phyloP scores from a whole-genome alignment of 2,888 invertebrate species.

The Dynastes hyllus region DNA sequence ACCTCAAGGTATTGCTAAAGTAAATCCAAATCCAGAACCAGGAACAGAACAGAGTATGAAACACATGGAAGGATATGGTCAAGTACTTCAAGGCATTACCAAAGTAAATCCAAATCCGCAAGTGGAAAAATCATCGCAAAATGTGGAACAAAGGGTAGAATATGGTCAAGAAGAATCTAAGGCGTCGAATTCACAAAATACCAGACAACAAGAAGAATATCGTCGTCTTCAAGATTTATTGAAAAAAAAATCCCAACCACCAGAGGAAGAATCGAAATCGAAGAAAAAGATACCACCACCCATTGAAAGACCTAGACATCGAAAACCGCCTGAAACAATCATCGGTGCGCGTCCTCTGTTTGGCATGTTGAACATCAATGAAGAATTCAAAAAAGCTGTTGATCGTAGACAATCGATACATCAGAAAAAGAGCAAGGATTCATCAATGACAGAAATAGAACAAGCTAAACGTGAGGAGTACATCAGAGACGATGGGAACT shows the following conservation, averaged over 20 bases:
- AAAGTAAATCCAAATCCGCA: too few relatives aligned
- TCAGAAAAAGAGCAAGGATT: slow-evolving; percentile 59
- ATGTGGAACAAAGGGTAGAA: too few relatives aligned
- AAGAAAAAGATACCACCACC: slow-evolving; percentile 42
- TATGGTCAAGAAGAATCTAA: too few relatives aligned
- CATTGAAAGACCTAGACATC: slow-evolving; percentile 61
- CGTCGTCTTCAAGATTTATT: too few relatives aligned
- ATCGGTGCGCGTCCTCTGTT: slow-evolving; percentile 69
- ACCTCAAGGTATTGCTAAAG: too few relatives aligned
- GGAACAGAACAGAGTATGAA: too few relatives aligned
- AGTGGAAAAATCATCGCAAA: too few relatives aligned
- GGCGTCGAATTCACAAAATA: too few relatives aligned
- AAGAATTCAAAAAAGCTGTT: slow-evolving; percentile 69
- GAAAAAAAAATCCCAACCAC: neutral
- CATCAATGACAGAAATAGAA: neutral
- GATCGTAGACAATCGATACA: slow-evolving; percentile 62
- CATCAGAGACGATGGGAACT: neutral
- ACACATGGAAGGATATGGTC: too few relatives aligned
- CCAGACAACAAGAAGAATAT: too few relatives aligned
- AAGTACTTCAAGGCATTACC: too few relatives aligned
- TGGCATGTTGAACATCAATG: slow-evolving; percentile 68
- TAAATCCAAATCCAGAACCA: too few relatives aligned
- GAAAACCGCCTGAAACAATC: slow-evolving; percentile 68
- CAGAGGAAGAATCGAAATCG: slow-evolving; percentile 19
- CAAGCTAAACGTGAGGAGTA: neutral